Base-by-base conservation (phyloP, 2,113 vertebrate species). In the Empidonax alnorum region DNA sequence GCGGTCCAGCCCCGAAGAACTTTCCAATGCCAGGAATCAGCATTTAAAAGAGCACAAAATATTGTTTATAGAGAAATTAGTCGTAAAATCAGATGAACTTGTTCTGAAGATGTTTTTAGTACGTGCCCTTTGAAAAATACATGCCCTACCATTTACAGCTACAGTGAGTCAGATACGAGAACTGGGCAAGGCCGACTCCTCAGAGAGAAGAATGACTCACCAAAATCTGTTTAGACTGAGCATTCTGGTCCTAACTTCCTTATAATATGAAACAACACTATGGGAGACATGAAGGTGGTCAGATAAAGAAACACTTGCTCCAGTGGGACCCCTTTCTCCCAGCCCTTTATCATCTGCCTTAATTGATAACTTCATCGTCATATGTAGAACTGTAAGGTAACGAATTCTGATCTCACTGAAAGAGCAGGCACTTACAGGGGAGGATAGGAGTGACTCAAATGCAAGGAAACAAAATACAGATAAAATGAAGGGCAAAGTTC, bases 151-250 rank as follows among this genome's bases (percentile, higher is more conserved):
- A 82, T 71, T 94, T 84, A 89, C 65, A 84, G 89, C 56, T 78
- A 49, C 41, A 78, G 35, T 95, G 93, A 95, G 89, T 94, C 86
- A 94, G 66, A 89, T 56, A 58, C n/a, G 37, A 90, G 69, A 93
- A 94, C 22, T 65, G 82, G 82, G 62, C 44, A 93, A 90, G 84
- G 74, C 58, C 44, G 28, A 8, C 24, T 87, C 81, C 84, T 87
- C 41, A 83, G 91, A 82, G 77, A 81, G 63, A 91, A 92, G 63
- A 91, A 75, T 94, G 87, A 93, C 46, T 94, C 92, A 95, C 33
- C 23, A 82, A 47, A 89, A 87, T 91, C 42, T 61, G 56, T 44
- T 89, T 73, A 68, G 52, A 65, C 62, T 72, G 44, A 89, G 59
- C 25, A 79, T 49, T 39, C 69, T 37, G 15, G 35, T 56, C 69